Evolutionary conservation across 2,888 invertebrate species (phyloP).

Genomic region (Aethes cnicana): DNA sequence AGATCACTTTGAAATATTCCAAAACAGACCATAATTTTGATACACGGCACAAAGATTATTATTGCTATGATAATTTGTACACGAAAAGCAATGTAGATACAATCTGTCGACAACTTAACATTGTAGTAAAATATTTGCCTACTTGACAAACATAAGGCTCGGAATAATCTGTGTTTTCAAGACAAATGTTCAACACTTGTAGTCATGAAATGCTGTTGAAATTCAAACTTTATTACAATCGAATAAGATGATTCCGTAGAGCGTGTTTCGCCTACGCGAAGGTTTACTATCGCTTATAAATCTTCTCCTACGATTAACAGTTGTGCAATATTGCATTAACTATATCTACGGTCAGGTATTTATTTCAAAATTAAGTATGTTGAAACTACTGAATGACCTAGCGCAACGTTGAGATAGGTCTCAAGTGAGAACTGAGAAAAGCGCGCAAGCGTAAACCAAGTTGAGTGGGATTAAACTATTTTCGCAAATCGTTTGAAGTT

Average conservation of each 20-base stretch:
- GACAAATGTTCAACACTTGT: slow-evolving; percentile 61
- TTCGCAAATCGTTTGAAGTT: too few species aligned
- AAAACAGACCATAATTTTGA: slow-evolving; percentile 9
- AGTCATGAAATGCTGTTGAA: slow-evolving; percentile 1
- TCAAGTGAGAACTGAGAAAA: too few species aligned
- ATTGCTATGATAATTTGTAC: slow-evolving; percentile 44
- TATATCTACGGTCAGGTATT: neutral
- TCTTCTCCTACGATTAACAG: slow-evolving; percentile 29
- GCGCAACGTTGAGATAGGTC: too few species aligned
- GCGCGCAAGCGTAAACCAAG: too few species aligned
- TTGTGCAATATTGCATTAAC: slow-evolving; percentile 25
- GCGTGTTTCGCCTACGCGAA: slow-evolving; percentile 31
- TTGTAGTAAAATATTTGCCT: slow-evolving; percentile 52
- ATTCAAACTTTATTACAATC: neutral
- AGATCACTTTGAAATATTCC: too few species aligned
- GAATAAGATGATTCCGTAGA: slow-evolving; percentile 1
- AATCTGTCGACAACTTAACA: slow-evolving; percentile 47
- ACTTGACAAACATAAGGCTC: slow-evolving; percentile 49
- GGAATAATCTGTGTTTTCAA: slow-evolving; percentile 58
- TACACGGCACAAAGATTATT: slow-evolving; percentile 38
- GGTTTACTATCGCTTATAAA: slow-evolving; percentile 30
- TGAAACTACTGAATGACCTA: too few species aligned
- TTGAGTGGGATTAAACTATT: too few species aligned
- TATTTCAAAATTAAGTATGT: neutral
- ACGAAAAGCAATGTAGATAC: slow-evolving; percentile 51